phyloP scores from a whole-genome alignment of 2,797 vertebrate genomes.

The Cuculus canorus region DNA sequence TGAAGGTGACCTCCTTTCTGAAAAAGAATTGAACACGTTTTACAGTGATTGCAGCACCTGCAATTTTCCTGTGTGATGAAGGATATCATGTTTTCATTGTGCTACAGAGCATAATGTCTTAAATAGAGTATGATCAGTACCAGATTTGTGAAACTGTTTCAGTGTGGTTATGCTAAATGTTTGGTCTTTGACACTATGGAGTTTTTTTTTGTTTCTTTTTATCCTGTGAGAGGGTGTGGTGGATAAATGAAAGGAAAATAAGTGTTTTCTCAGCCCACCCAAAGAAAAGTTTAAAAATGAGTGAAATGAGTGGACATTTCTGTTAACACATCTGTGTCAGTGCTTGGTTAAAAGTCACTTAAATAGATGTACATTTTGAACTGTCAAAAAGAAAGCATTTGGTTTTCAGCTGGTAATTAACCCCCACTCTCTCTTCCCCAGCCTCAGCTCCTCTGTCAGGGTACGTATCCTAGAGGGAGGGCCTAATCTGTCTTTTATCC shows the following conservation, averaged over 20 bases:
- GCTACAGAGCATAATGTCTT: background rate
- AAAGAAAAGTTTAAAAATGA: background rate
- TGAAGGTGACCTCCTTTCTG: background rate
- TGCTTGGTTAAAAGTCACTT: background rate
- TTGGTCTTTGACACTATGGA: background rate
- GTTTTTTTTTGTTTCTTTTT: background rate
- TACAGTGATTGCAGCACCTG: background rate
- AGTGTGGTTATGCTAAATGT: background rate
- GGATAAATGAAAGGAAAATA: background rate
- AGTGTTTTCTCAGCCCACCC: background rate
- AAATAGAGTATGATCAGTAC: background rate
- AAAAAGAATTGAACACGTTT: background rate
- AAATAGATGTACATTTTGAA: background rate
- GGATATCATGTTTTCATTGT: background rate
- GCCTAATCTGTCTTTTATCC: background rate
- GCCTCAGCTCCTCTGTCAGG: background rate
- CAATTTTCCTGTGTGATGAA: background rate
- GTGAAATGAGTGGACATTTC: background rate
- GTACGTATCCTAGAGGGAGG: background rate
- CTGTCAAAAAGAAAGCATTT: background rate
- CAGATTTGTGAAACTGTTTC: background rate
- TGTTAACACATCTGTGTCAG: background rate
- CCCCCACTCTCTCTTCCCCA: background rate
- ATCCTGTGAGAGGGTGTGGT: background rate
- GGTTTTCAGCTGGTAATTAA: conserved; percentile 19